Evolutionary conservation across 2,888 invertebrate species (phyloP).

Genomic region (Heterodera filipjevi): DNA sequence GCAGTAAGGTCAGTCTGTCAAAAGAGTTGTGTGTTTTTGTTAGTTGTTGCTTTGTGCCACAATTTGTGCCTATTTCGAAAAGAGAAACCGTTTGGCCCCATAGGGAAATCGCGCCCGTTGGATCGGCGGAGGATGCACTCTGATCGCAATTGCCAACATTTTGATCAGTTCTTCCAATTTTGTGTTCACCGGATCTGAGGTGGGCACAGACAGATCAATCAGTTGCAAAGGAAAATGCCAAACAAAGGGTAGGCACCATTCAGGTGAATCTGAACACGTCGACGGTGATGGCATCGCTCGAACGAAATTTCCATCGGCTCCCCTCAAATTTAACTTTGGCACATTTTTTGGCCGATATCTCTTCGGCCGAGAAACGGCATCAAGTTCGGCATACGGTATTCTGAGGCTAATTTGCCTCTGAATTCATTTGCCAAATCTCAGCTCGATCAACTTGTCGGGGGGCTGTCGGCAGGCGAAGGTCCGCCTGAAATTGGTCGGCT

Average conservation of each 20-base stretch:
- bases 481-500: not conserved
- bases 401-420: not conserved
- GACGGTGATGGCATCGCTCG: conserved; percentile 31
- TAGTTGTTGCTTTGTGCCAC: not conserved
- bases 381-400: conserved; percentile 28
- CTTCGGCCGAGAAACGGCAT: conserved; percentile 19
- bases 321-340: conserved; percentile 16
- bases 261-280: conserved; percentile 24
- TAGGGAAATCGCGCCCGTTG: conserved; percentile 63
- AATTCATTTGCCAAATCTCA: not conserved
- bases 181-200: conserved; percentile 50
- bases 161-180: conserved; percentile 62
- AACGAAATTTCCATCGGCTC: conserved; percentile 36
- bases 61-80: not conserved
- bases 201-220: not conserved
- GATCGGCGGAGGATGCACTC: conserved; percentile 64
- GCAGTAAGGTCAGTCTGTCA: conserved; percentile 51
- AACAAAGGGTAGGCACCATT: too few relatives aligned
- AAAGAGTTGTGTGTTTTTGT: not conserved
- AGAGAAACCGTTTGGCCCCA: conserved; percentile 1
- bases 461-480: not conserved
- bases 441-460: not conserved
- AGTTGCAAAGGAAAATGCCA: not conserved
- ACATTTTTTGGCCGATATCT: conserved; percentile 29
- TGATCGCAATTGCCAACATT: conserved; percentile 62